Percentiles rank a stretch among this genome's conserved stretches.
Conservation (phyloP, 2,797 vertebrate species). For the Tenualosa thibaudeaui region DNA sequence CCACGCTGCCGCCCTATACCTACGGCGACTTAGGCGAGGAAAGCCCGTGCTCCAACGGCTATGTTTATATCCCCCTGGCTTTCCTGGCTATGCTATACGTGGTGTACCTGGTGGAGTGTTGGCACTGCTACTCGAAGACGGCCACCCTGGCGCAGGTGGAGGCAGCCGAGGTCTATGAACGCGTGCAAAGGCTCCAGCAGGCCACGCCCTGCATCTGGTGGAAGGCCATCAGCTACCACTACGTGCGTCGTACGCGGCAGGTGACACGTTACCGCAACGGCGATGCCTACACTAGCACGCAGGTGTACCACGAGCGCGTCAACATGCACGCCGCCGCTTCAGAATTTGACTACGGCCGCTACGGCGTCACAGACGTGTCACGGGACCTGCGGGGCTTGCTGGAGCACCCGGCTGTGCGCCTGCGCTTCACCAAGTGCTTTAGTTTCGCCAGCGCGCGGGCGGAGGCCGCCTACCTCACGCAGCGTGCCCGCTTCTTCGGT, state of each 20-base stretch:
- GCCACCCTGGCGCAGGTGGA: constrained; percentile 80
- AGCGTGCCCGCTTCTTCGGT: constrained; percentile 87
- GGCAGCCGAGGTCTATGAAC: constrained; percentile 79
- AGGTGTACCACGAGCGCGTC: constrained; percentile 81
- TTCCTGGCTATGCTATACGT: constrained; percentile 90
- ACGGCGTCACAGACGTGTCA: constrained; percentile 79
- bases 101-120: constrained; percentile 91
- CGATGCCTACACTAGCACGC: constrained; percentile 88
- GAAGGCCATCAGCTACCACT: constrained; percentile 83
- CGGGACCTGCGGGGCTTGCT: constrained; percentile 76
- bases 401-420: constrained; percentile 72
- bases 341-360: constrained; percentile 81
- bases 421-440: constrained; percentile 79
- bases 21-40: constrained; percentile 67
- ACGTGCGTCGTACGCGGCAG: constrained; percentile 85
- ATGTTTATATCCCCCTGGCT: constrained; percentile 89
- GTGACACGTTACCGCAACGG: constrained; percentile 89
- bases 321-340: constrained; percentile 80
- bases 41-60: constrained; percentile 88
- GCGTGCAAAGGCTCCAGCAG: constrained; percentile 85
- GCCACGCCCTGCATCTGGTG: constrained; percentile 84
- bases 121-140: constrained; percentile 87
- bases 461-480: constrained; percentile 87
- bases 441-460: constrained; percentile 79
- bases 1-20: constrained; percentile 64